phyloP scores from a whole-genome alignment of 2,113 vertebrate species.

The Astur gentilis region DNA sequence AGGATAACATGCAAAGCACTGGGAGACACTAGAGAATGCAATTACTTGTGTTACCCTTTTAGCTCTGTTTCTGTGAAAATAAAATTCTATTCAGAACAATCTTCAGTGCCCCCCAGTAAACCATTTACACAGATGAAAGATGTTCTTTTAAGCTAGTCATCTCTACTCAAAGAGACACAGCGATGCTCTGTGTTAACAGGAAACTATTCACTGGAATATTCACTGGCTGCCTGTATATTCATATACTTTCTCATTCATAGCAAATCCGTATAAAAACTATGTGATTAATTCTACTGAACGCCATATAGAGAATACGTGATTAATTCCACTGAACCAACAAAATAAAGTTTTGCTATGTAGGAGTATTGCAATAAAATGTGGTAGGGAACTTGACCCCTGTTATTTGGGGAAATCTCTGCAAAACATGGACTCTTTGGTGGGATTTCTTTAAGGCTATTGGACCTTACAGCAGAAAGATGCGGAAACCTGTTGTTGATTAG shows the following conservation, averaged over 20 bases:
- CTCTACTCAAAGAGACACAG: neutral
- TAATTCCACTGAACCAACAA: neutral
- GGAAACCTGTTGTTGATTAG: neutral
- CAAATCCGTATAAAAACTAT: neutral
- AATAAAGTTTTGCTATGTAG: neutral
- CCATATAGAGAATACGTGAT: neutral
- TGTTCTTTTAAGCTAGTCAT: neutral
- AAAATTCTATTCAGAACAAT: constrained; percentile 7
- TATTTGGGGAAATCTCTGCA: neutral
- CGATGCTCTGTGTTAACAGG: neutral
- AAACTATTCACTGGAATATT: constrained; percentile 28
- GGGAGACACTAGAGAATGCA: constrained; percentile 42
- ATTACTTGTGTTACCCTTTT: constrained; percentile 30
- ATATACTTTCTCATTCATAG: constrained; percentile 21
- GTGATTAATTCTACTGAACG: neutral
- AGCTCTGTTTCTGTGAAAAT: constrained; percentile 2
- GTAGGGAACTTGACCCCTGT: neutral
- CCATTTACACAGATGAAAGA: constrained; percentile 10
- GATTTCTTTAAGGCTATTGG: neutral
- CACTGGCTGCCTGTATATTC: neutral
- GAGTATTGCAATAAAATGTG: neutral
- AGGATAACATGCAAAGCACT: constrained; percentile 14
- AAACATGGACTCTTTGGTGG: neutral
- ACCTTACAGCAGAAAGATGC: neutral
- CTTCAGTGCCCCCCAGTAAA: constrained; percentile 8